Base-by-base conservation (phyloP, 2,888 invertebrate genomes). In the Drosophila lutescens region DNA sequence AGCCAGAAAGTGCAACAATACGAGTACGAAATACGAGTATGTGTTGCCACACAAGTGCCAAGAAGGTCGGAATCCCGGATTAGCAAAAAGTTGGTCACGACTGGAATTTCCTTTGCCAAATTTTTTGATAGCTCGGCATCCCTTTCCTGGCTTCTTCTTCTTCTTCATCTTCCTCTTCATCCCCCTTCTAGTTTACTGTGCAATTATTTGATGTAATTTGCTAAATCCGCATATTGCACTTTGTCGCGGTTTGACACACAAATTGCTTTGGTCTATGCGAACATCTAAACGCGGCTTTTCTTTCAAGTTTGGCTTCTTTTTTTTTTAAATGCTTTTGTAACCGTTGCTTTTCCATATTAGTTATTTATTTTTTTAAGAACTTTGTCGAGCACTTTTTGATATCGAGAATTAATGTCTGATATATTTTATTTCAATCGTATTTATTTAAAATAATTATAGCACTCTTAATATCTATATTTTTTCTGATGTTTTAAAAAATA, bases 81-180 rank as follows among this genome's bases (percentile, higher is more conserved):
- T 65, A 61, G 53, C 53, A 44, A 36, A 34, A 38, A 65, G 20
- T 46, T 40, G 61, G 61, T 61, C 47, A 41, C 40, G 41, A 41
- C 32, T 56, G 59, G 61, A 40, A 62, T 46, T 60, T 38, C 61
- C 15, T 61, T 60, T 60, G 61, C 30, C 61, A 40, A 61, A 46
- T 38, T 61, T 30, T 36, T 61, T 20, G 10, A 61, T 61, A 38
- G 44, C 34, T 20, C n/a, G 34, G 20, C 36, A 32, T 46, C 30
- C 30, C 15, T 13, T 38, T 60, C 30, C 6, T 2, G 30, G 34
- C n/a, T 20, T 20, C 43, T 17, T 13, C 13, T 8, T 8, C n/a
- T n/a, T n/a, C n/a, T n/a, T n/a, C n/a, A n/a, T n/a, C n/a, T n/a
- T n/a, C n/a, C n/a, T 20, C 43, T 17, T 13, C 13, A 1, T 8